Conservation (phyloP, 2,113 vertebrate species). For the Oryzias woworae region DNA sequence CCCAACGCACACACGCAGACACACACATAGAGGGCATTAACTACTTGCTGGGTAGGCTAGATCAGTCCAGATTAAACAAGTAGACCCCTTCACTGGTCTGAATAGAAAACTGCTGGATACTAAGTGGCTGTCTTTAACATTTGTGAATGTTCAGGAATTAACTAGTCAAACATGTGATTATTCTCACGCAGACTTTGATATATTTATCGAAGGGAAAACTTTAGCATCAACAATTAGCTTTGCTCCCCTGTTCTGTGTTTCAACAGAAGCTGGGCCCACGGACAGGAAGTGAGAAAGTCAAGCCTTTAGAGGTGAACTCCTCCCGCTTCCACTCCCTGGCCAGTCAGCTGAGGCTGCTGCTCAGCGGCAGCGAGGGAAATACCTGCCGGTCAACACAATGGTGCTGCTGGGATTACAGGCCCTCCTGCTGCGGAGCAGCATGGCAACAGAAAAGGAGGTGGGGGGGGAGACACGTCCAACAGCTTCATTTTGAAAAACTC, state of each 20-base stretch:
- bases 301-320: conserved; percentile 35
- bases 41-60: conserved; percentile 57
- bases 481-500: conserved; percentile 76
- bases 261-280: conserved; percentile 15
- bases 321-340: conserved; percentile 64
- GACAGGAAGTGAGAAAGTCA: conserved; percentile 55
- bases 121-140: conserved; percentile 56
- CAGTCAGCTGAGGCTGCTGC: conserved; percentile 75
- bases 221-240: not conserved
- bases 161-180: conserved; percentile 19
- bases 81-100: conserved; percentile 46
- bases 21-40: conserved; percentile 46
- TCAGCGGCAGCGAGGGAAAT: conserved; percentile 78
- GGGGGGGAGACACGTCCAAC: conserved; percentile 74
- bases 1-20: conserved; percentile 17
- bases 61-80: conserved; percentile 71
- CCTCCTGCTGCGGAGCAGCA: conserved; percentile 84
- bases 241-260: conserved; percentile 7
- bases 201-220: not conserved
- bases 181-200: conserved; percentile 11
- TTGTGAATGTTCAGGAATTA: conserved; percentile 30
- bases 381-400: conserved; percentile 85
- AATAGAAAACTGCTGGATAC: conserved; percentile 65
- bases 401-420: conserved; percentile 78
- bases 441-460: conserved; percentile 12